Percentiles rank a stretch among this genome's conserved stretches.
Evolutionary conservation across 2,888 invertebrate genomes (phyloP).

Genomic region (Bombylius discolor): DNA sequence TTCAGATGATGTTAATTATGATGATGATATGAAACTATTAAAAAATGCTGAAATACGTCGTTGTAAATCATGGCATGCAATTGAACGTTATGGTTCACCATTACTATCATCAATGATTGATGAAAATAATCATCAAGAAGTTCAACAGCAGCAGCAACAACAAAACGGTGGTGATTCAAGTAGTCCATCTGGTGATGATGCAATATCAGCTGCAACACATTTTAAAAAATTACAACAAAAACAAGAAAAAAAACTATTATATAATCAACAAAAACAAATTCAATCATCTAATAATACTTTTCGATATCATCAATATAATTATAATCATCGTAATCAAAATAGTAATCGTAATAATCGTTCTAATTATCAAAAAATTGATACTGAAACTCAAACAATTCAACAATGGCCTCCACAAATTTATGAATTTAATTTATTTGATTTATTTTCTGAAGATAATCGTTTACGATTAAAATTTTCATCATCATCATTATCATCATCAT

Average conservation of each 20-base stretch:
- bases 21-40: background rate
- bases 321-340: background rate
- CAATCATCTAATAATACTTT: background rate
- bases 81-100: slow-evolving; percentile 32
- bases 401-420: slow-evolving; percentile 58
- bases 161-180: slow-evolving; percentile 10
- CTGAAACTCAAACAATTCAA: slow-evolving; percentile 55
- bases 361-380: slow-evolving; percentile 11
- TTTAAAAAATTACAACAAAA: slow-evolving; percentile 15
- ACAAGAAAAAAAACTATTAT: background rate
- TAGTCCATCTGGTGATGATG: slow-evolving; percentile 16
- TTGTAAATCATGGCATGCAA: slow-evolving; percentile 54
- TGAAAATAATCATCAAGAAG: slow-evolving; percentile 20
- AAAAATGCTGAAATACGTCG: slow-evolving; percentile 39
- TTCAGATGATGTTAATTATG: slow-evolving; percentile 15
- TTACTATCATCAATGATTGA: background rate
- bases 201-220: slow-evolving; percentile 15
- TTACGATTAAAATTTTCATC: background rate
- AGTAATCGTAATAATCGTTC: background rate
- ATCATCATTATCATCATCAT: background rate
- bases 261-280: background rate
- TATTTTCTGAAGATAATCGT: slow-evolving; percentile 40
- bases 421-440: slow-evolving; percentile 60
- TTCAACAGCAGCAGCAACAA: slow-evolving; percentile 9
- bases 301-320: background rate